A percentile compares a stretch with the other conserved stretches of the same genome.
phyloP scores from a whole-genome alignment of 2,113 vertebrate species.

The Oreochromis aureus region DNA sequence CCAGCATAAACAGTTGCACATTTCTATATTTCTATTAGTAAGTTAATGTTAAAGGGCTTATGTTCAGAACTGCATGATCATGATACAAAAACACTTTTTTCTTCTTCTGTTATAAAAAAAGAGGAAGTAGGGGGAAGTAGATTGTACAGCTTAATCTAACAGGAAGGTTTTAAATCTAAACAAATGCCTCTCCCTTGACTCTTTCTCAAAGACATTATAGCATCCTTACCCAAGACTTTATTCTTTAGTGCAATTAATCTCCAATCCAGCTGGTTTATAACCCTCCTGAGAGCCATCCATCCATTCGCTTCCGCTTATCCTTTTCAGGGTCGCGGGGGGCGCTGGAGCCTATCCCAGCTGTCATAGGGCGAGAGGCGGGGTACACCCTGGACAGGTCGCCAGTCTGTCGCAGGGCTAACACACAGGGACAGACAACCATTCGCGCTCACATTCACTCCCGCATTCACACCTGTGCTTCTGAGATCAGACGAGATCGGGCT shows the following conservation, averaged over 20 bases:
- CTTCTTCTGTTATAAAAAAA: background rate
- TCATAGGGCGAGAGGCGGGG: no score
- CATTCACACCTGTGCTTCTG: no score
- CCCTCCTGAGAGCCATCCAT: background rate
- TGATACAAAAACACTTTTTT: background rate
- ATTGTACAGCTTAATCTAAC: background rate
- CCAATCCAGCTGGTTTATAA: background rate
- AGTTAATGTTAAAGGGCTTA: background rate
- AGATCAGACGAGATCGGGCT: no score
- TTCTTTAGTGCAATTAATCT: background rate
- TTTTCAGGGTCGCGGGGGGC: no score
- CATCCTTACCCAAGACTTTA: background rate
- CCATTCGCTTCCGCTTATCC: no score
- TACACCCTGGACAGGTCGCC: no score
- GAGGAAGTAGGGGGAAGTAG: background rate
- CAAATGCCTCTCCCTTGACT: background rate
- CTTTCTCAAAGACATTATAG: background rate
- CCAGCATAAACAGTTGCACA: background rate
- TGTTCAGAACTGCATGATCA: background rate
- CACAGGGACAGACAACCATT: no score
- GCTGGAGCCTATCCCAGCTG: no score
- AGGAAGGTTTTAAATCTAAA: background rate
- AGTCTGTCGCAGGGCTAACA: no score
- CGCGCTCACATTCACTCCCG: no score
- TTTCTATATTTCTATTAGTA: background rate